Base-by-base conservation (phyloP, 2,888 invertebrate genomes). In the Melanchra persicariae region DNA sequence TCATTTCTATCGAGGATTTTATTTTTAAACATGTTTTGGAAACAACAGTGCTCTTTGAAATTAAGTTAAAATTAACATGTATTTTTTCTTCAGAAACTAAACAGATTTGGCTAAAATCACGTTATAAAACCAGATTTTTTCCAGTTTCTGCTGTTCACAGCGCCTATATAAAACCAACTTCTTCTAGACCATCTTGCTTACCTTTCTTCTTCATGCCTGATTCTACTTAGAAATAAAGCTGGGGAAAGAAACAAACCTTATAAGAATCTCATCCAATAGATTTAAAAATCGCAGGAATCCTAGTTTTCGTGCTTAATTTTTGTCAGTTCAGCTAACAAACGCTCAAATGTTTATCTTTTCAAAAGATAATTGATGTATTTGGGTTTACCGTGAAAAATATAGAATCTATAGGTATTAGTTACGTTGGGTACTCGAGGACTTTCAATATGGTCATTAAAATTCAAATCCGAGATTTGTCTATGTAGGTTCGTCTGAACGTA, bases 391-490 rank as follows among this genome's bases (percentile, higher is more conserved):
- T n/a, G n/a, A n/a, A n/a, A n/a, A n/a, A n/a, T n/a, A n/a, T n/a
- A n/a, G n/a, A n/a, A n/a, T n/a, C n/a, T n/a, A n/a, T n/a, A n/a
- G n/a, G n/a, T n/a, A n/a, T n/a, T n/a, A 34, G n/a, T 34, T 37
- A 34, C 3, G 15, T 9, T 45, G 0, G 1, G 15, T 59, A 24
- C 7, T 40, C 12, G 6, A 15, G 8, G 19, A 49, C 43, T 75
- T 57, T 49, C 47, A 37, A 65, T 15, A 55, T n/a, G 15, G 37
- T 10, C 1, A 65, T 64, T 55, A 49, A 2, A 43, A 49, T 74
- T 30, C 43, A 54, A 75, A 76, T 68, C 19, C 7, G 0, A 47
- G 17, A 34, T 69, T 45, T 47, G 51, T 37, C 22, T 22, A 19
- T 55, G 24, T 40, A 57, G 9, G 52, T 43, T 43, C 12, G 19